phyloP scores from a whole-genome alignment of 2,113 vertebrate species.

The Aegithalos caudatus region DNA sequence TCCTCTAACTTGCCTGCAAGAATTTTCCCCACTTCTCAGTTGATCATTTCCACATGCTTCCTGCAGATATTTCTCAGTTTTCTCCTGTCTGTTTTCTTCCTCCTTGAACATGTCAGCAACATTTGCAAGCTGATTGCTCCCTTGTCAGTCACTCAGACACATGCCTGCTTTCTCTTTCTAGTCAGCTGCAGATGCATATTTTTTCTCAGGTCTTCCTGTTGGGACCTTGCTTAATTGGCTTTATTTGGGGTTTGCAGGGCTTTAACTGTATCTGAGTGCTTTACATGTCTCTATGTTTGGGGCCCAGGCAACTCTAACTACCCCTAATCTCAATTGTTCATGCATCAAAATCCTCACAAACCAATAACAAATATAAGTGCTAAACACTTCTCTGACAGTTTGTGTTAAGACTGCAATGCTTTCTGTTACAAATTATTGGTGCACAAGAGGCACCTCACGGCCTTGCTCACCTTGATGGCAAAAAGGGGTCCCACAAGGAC shows the following conservation, averaged over 20 bases:
- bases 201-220: not conserved
- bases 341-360: not conserved
- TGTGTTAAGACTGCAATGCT: not conserved
- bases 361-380: not conserved
- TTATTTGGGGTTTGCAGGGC: not conserved
- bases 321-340: not conserved
- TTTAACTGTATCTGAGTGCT: not conserved
- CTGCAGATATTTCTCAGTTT: not conserved
- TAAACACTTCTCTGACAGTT: not conserved
- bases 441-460: not conserved
- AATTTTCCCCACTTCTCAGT: not conserved
- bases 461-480: fast-evolving
- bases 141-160: not conserved
- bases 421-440: not conserved
- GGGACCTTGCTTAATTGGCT: not conserved
- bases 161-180: not conserved
- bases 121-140: not conserved
- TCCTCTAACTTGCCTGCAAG: not conserved
- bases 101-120: not conserved
- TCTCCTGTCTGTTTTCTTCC: not conserved
- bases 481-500: not conserved
- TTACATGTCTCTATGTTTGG: fast-evolving
- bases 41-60: fast-evolving
- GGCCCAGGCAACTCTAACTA: not conserved
- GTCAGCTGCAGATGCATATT: not conserved